Base-by-base conservation (phyloP, 2,113 vertebrate genomes). In the Rhombomys opimus region DNA sequence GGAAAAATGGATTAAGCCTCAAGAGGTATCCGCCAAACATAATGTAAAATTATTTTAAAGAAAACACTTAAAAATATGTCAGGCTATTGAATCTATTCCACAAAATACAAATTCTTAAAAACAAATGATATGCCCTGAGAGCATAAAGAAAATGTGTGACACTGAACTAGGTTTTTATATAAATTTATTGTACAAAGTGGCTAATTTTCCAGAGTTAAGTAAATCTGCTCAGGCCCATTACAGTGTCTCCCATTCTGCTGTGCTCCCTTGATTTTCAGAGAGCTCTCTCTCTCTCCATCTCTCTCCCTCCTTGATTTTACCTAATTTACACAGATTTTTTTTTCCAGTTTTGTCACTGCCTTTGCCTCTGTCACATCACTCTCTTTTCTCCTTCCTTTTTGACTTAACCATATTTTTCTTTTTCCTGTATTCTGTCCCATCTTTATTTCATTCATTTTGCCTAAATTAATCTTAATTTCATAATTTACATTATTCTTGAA, bases 221-320 rank as follows among this genome's bases (percentile, higher is more conserved):
- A 75, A 75, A 89, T 89, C 90, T 54, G 52, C 41, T 96, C 20
- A 76, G 23, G 3, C 88, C 77, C 88, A 77, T 72, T 61, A 80
- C 77, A 59, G 77, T 84, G 61, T 35, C 86, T 68, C 89, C 67
- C 12, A 41, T 22, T 52, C 50, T 84, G 46, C 20, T 38, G 6
- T 30, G 8, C 61, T 65, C 38, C 30, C 67, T 80, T 41, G 57
- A 22, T 81, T 80, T 95, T 52, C 77, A 52, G 15, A 32, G 35
- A 18, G 5, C 2, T 27, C 3, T 78, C 27, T 75, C 22, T 41
- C 11, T 76, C 11, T 46, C 38, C 46, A 22, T 46, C n/a, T 41
- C 20, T 75, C 20, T 75, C 20, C 17, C 38, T 23, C 18, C 38
- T 78, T 35, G 10, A 35, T 61, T 38, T 82, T n/a, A 38, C 22